Evolutionary conservation across 2,113 vertebrate genomes (phyloP).

Genomic region (Bos taurus): ARS-UCD2.0 NC_037332.1:54559501-54560000

Average conservation of each 20-base stretch:
- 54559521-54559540: neutral
- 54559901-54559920: neutral
- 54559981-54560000: neutral
- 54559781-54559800: neutral
- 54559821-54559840: neutral
- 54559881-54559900: neutral
- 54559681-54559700: neutral
- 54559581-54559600: neutral
- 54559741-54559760: neutral
- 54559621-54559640: neutral
- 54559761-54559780: neutral
- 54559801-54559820: neutral
- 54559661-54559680: neutral
- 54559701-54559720: neutral
- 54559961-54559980: neutral
- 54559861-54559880: neutral
- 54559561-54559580: neutral
- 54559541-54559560: neutral
- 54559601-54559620: neutral
- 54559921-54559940: neutral
- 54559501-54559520: neutral
- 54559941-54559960: neutral
- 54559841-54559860: neutral
- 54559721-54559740: neutral
- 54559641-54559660: neutral